phyloP scores from a whole-genome alignment of 2,797 vertebrate genomes.

The Hafferia zeledoni region DNA sequence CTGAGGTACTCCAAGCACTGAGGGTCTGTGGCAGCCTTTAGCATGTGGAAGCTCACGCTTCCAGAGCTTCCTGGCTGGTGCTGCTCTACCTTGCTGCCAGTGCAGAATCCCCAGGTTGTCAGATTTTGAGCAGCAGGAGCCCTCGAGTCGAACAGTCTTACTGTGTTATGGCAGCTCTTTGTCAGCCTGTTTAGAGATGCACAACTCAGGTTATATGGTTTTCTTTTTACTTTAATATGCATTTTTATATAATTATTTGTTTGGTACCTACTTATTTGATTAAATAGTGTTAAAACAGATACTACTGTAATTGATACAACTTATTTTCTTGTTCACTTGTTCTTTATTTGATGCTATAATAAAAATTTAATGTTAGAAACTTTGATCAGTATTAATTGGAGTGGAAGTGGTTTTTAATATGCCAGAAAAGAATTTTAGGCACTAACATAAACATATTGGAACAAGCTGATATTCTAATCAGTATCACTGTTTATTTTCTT shows the following conservation, averaged over 20 bases:
- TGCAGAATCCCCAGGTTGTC: not conserved
- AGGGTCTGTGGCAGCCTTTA: not conserved
- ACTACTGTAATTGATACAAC: not conserved
- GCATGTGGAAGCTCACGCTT: not conserved
- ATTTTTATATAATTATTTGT: not conserved
- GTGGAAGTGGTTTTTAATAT: constrained; percentile 3
- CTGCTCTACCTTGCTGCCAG: not conserved
- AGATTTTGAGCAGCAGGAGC: not conserved
- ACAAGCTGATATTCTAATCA: constrained; percentile 4
- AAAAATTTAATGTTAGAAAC: not conserved
- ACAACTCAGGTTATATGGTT: not conserved
- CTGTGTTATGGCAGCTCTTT: not conserved
- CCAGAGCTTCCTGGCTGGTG: not conserved
- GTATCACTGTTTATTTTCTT: constrained; percentile 4
- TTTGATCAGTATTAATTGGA: constrained; percentile 38
- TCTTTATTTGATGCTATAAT: not conserved
- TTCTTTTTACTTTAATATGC: not conserved
- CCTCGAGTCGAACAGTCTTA: not conserved
- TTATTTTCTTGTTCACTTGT: not conserved
- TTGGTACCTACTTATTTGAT: not conserved
- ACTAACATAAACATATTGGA: not conserved
- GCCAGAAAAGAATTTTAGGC: not conserved
- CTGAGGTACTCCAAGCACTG: not conserved
- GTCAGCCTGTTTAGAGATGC: not conserved
- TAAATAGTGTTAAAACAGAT: not conserved